Conservation (phyloP, 2,113 vertebrate species). For the Aleadryas rufinucha region DNA sequence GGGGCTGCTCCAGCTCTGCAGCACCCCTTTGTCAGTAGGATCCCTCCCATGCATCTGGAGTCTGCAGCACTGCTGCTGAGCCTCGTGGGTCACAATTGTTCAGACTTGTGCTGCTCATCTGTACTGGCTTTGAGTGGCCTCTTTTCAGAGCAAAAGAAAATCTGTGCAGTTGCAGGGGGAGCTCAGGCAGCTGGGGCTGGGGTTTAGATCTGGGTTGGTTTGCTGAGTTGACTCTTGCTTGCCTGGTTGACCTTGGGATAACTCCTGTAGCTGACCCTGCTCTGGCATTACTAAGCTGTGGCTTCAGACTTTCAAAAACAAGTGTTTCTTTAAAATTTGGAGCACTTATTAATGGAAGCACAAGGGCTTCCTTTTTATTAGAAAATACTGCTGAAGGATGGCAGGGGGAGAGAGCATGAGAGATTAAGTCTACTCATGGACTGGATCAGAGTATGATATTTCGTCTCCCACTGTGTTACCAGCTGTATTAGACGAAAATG, state of each 20-base stretch:
- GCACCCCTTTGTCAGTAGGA: background rate
- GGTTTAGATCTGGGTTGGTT: background rate
- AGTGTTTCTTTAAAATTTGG: background rate
- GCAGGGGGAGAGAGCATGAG: background rate
- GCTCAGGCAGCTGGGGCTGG: background rate
- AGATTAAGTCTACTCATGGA: constrained; percentile 6
- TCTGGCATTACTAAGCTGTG: background rate
- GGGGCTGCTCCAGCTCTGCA: background rate
- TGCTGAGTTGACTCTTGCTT: background rate
- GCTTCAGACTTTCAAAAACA: background rate
- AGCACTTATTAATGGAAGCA: background rate
- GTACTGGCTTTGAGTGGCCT: background rate
- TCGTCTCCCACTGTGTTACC: constrained; percentile 16
- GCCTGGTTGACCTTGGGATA: background rate
- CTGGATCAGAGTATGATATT: constrained; percentile 21
- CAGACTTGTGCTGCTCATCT: background rate
- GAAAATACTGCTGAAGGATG: background rate
- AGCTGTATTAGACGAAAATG: background rate
- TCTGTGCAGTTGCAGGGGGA: background rate
- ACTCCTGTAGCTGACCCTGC: background rate
- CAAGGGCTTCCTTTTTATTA: background rate
- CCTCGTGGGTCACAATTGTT: background rate
- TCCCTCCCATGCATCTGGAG: background rate
- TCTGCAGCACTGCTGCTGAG: background rate
- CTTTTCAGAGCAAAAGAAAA: background rate